Base-by-base conservation (phyloP, 37 sponge, comb jelly and placozoan genomes). In the Trichoplax adhaerens region DNA sequence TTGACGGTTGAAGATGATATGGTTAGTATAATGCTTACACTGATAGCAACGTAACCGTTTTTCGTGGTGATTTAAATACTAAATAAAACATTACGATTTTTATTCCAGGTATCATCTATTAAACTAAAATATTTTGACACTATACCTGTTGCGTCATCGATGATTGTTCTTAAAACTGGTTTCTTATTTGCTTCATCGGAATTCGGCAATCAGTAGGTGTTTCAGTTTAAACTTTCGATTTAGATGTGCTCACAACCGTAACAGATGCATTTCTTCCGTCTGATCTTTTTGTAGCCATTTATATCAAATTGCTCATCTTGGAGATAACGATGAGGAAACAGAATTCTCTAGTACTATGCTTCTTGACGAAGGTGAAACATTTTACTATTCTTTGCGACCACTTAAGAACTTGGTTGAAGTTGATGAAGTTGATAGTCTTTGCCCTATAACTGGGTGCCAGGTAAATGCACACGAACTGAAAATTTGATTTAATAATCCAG, bases 111-210 rank as follows among this genome's bases (percentile, higher is more conserved):
- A 61, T 81, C 81, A 51, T 85, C 86, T 68, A 86, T 97, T 1
- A 69, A 74, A 5, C 82, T 97, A 56, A 97, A 97, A 74, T 97
- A 91, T 68, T 97, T 97, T 79, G 99, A 97, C 80, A 97, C 99
- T 3, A 77, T 88, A 3, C 90, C 98, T 58, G 93, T 96, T 67
- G 85, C 81, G 65, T 53, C 83, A 7, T 81, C 87, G 1, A 79
- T 97, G 79, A 73, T 77, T 80, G 99, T 97, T 0, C 82, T 97
- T 55, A 88, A 85, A 72, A 88, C 87, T 8, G 99, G 99, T 0
- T 96, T 96, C 71, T 83, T 96, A 12, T 96, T 96, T 68, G 78
- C 83, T 58, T 84, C 87, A 52, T 85, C 99, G 2, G 99, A 96
- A 76, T 96, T 91, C 82, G 99, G 99, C 50, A 96, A 96, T 57